Evolutionary conservation across 2,797 vertebrate genomes (phyloP).

Genomic region (Hyperoplus immaculatus): DNA sequence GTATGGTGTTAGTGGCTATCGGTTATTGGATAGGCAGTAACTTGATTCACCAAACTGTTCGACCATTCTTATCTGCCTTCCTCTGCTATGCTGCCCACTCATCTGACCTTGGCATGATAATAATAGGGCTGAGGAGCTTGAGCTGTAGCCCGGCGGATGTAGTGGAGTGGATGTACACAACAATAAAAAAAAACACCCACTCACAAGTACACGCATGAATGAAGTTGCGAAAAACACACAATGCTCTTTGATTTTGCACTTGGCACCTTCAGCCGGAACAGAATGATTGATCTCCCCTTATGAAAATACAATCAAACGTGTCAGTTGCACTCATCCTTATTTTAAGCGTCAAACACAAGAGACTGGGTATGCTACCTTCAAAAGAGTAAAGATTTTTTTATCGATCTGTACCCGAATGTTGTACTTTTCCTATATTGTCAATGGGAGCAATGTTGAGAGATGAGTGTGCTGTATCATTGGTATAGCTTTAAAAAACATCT

Average conservation of each 20-base stretch:
- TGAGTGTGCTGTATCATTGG: not conserved
- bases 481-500: not conserved
- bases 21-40: conserved; percentile 55
- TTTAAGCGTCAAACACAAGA: not conserved
- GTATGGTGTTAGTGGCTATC: conserved; percentile 26
- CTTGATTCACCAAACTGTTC: conserved; percentile 43
- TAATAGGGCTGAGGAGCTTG: conserved; percentile 59
- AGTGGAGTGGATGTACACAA: conserved; percentile 45
- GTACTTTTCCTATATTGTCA: not conserved
- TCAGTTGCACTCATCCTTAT: not conserved
- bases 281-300: conserved; percentile 24
- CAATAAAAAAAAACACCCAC: conserved; percentile 16
- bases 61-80: conserved; percentile 58
- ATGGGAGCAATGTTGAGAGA: not conserved
- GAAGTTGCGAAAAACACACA: conserved; percentile 27
- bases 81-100: conserved; percentile 65
- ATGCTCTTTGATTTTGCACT: conserved; percentile 25
- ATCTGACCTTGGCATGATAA: conserved; percentile 68
- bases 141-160: conserved; percentile 29
- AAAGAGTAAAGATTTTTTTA: conserved; percentile 15
- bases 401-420: not conserved
- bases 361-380: not conserved
- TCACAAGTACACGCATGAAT: conserved; percentile 54
- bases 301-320: conserved; percentile 15
- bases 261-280: conserved; percentile 7